phyloP scores from a whole-genome alignment of 2,797 vertebrate genomes.

The Pangasius mekongensis region DNA sequence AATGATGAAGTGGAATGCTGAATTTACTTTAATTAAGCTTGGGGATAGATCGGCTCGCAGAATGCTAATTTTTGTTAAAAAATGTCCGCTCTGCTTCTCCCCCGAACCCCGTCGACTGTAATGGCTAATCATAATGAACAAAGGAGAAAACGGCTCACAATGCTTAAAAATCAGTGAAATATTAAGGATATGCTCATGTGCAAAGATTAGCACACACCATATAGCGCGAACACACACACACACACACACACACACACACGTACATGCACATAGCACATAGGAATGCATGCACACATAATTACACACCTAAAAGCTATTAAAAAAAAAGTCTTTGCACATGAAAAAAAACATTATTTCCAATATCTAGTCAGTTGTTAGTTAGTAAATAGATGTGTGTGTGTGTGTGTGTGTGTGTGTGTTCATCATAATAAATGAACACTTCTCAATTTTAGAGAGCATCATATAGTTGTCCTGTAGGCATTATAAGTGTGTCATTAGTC shows the following conservation, averaged over 20 bases:
- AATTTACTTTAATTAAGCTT: constrained; percentile 82
- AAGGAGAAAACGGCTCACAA: constrained; percentile 48
- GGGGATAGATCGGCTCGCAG: constrained; percentile 71
- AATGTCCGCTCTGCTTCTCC: constrained; percentile 63
- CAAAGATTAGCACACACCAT: constrained; percentile 29
- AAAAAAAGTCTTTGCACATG: not conserved
- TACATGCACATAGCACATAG: not conserved
- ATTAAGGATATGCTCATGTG: constrained; percentile 37
- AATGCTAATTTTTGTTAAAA: constrained; percentile 76
- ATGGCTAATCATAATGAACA: constrained; percentile 70
- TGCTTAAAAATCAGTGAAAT: constrained; percentile 46
- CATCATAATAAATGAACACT: not conserved
- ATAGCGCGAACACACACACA: not conserved
- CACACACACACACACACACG: constrained; percentile 19
- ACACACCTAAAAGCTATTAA: not conserved
- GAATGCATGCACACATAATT: not conserved
- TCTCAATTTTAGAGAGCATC: not conserved
- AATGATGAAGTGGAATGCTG: constrained; percentile 76
- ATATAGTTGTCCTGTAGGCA: not conserved
- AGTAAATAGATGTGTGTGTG: not conserved
- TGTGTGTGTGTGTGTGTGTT: constrained; percentile 2
- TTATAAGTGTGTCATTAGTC: not conserved
- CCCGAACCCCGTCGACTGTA: constrained; percentile 67
- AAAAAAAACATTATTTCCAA: not conserved
- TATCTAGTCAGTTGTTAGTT: not conserved